phyloP scores from a whole-genome alignment of 2,888 invertebrate genomes.

The Exocentrus adspersus region DNA sequence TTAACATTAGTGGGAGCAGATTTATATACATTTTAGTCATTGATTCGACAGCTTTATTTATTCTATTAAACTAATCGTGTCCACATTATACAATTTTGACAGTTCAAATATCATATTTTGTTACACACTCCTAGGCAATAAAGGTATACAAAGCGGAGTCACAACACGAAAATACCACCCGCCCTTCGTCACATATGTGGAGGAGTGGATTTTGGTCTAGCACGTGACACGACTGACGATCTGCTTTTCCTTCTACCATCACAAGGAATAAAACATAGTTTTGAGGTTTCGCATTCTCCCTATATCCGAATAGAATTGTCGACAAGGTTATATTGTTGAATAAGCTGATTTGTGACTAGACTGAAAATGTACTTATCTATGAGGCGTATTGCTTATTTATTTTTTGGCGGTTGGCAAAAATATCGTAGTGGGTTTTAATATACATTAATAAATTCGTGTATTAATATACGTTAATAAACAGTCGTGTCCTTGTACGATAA shows the following conservation, averaged over 20 bases:
- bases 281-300: constrained; percentile 38
- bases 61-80: too few relatives aligned
- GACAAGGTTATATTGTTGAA: constrained; percentile 37
- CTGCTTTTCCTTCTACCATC: constrained; percentile 43
- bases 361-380: constrained; percentile 32
- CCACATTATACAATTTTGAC: too few relatives aligned
- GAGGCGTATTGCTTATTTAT: neutral
- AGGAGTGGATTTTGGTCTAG: constrained; percentile 48
- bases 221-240: constrained; percentile 48
- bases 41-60: neutral
- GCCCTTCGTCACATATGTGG: constrained; percentile 19
- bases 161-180: constrained; percentile 34
- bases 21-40: too few relatives aligned
- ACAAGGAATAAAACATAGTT: constrained; percentile 52
- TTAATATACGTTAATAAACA: too few relatives aligned
- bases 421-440: too few relatives aligned
- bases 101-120: too few relatives aligned
- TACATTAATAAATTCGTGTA: too few relatives aligned
- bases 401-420: neutral
- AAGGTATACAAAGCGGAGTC: constrained; percentile 22
- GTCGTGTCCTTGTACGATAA: too few relatives aligned
- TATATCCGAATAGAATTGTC: constrained; percentile 33
- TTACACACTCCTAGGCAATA: constrained; percentile 28
- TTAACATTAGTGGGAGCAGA: too few relatives aligned
- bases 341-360: constrained; percentile 44